phyloP scores from a whole-genome alignment of 2,888 invertebrate species.

The Xanthorhoe spadicearia region DNA sequence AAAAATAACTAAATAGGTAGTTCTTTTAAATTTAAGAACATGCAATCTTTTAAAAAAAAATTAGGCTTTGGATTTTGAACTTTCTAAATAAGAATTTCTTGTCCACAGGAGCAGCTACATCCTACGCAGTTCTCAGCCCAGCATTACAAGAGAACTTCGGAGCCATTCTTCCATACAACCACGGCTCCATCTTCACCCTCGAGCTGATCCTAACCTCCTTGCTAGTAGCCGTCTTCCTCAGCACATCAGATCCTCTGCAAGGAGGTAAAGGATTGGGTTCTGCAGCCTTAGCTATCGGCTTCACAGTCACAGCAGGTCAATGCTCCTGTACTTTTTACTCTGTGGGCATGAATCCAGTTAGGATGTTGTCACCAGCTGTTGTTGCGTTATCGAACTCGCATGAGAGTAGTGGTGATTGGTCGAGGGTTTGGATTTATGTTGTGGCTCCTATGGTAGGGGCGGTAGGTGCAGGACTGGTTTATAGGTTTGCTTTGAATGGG shows the following conservation, averaged over 20 bases:
- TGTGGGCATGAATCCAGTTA: constrained; percentile 49
- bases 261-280: constrained; percentile 52
- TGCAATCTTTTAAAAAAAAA: no score
- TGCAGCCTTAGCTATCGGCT: constrained; percentile 49
- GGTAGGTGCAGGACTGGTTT: constrained; percentile 46
- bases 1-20: no score
- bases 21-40: no score
- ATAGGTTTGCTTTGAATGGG: constrained; percentile 43
- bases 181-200: constrained; percentile 41
- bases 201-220: constrained; percentile 53
- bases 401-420: constrained; percentile 32
- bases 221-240: constrained; percentile 47
- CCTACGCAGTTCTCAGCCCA: constrained; percentile 42
- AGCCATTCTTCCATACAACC: constrained; percentile 38
- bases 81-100: background rate
- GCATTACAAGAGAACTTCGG: constrained; percentile 40
- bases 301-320: constrained; percentile 49
- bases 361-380: constrained; percentile 47
- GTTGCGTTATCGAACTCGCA: constrained; percentile 7
- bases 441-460: constrained; percentile 49
- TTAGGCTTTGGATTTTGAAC: no score
- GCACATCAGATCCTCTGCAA: constrained; percentile 45
- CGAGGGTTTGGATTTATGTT: constrained; percentile 51
- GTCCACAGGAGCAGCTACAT: constrained; percentile 48
- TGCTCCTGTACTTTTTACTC: constrained; percentile 49